A percentile compares a stretch with the other conserved stretches of the same genome.
phyloP scores from a whole-genome alignment of 2,888 invertebrate species.

The Apamea sordens region DNA sequence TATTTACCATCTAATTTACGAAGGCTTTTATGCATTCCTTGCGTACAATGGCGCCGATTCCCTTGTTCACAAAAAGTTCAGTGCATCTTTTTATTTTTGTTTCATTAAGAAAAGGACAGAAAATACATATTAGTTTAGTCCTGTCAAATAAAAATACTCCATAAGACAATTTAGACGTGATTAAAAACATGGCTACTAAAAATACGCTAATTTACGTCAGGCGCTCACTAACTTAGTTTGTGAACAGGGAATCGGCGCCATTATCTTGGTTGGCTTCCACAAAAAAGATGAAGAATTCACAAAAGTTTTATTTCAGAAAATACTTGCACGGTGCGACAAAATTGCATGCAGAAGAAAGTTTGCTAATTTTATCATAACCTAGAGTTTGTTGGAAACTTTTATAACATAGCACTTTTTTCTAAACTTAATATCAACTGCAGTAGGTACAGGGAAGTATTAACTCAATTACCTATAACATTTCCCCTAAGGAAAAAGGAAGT shows the following conservation, averaged over 20 bases:
- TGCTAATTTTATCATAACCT: conserved; percentile 37
- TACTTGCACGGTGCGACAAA: conserved; percentile 19
- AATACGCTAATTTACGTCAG: too few species aligned
- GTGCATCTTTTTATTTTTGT: too few species aligned
- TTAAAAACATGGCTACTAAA: too few species aligned
- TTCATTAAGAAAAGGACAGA: too few species aligned
- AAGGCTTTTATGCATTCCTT: background rate
- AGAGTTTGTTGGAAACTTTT: conserved; percentile 40
- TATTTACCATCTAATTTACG: background rate
- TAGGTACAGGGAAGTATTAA: background rate
- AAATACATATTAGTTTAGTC: too few species aligned
- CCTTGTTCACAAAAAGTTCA: too few species aligned
- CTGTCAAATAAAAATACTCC: too few species aligned
- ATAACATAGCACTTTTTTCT: conserved; percentile 11
- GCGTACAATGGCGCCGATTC: background rate
- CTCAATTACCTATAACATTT: conserved; percentile 22
- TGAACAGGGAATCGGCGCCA: too few species aligned
- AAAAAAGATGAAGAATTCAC: background rate
- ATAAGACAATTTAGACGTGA: too few species aligned
- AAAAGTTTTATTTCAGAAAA: conserved; percentile 16
- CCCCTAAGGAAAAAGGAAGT: background rate
- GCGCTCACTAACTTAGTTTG: too few species aligned
- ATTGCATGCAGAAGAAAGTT: conserved; percentile 42
- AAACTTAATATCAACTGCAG: conserved; percentile 37
- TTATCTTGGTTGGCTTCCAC: background rate